Evolutionary conservation across 2,888 invertebrate genomes (phyloP), one percentile per base, ranked within the genome.

Genomic region (Xestobium rufovillosum): DNA sequence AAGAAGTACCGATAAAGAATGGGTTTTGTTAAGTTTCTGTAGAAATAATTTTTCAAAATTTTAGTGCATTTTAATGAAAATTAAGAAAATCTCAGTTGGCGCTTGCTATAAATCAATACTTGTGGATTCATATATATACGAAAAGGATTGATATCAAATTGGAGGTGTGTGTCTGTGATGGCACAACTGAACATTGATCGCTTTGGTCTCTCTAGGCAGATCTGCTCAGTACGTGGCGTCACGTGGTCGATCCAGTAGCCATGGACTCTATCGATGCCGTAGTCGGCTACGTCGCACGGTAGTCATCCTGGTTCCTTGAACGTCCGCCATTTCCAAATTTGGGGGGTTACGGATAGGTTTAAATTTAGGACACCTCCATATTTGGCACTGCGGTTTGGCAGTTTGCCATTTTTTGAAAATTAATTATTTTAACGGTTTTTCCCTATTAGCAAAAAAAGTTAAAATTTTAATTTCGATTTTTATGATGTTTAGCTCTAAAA

Each of bases 221-320:
- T 73, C 73, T 74, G 73, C 71, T 73, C 73, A 74, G 73, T 72
- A 66, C 67, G 72, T 72, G 73, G 71, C 71, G 70, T 73, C 73
- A 74, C 73, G 67, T 69, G 70, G 69, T 72, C 70, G 70, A 68
- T 73, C 69, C 69, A 70, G 69, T 67, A 71, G 71, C 70, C 71
- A 69, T 68, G 65, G 67, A 62, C 64, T 58, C 67, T 66, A 67
- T 68, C 70, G 72, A 66, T 67, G 71, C 69, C 61, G 39, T 34
- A 63, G 59, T 56, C 56, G 59, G 56, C 56, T 47, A 49, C 47
- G 66, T 61, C 68, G 72, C 72, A 70, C 72, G 71, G 68, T 66
- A 45, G 67, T 66, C 56, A 58, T 58, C 59, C 57, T 66, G 71
- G 71, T 70, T 71, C 68, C 73, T 73, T 71, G 73, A 73, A 72